Conservation (phyloP, 2,888 invertebrate genomes). For the Prosopocoilus inquinatus region DNA sequence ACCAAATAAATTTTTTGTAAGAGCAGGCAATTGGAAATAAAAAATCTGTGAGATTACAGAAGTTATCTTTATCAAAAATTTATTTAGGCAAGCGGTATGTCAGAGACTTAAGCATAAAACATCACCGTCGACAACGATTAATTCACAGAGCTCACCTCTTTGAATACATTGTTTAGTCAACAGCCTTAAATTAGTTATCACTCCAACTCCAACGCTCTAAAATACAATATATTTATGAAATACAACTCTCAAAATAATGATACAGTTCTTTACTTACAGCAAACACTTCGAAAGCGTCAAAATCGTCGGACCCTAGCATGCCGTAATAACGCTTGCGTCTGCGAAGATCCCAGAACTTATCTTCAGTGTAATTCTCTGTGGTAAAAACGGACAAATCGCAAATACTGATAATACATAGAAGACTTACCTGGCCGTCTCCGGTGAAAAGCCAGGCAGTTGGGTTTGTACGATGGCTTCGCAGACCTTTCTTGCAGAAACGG, state of each 20-base stretch:
- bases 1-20: too few species aligned
- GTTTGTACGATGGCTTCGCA: background rate
- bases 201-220: slow-evolving; percentile 36
- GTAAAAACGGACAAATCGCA: slow-evolving; percentile 56
- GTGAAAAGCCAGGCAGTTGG: background rate
- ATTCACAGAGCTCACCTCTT: too few species aligned
- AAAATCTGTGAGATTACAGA: too few species aligned
- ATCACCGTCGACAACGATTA: too few species aligned
- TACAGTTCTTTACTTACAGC: slow-evolving; percentile 38
- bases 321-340: background rate
- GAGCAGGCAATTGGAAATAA: too few species aligned
- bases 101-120: too few species aligned
- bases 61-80: too few species aligned
- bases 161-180: slow-evolving; percentile 22
- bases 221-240: background rate
- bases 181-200: slow-evolving; percentile 20
- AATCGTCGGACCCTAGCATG: slow-evolving; percentile 36
- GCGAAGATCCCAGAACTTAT: background rate
- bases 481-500: background rate
- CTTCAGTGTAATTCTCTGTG: background rate
- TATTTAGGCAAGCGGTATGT: too few species aligned
- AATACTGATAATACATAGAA: background rate
- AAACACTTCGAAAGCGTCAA: slow-evolving; percentile 43
- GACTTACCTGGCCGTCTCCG: slow-evolving; percentile 15
- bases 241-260: background rate